Conservation (phyloP, 2,113 vertebrate species). For the Balaenoptera acutorostrata region DNA sequence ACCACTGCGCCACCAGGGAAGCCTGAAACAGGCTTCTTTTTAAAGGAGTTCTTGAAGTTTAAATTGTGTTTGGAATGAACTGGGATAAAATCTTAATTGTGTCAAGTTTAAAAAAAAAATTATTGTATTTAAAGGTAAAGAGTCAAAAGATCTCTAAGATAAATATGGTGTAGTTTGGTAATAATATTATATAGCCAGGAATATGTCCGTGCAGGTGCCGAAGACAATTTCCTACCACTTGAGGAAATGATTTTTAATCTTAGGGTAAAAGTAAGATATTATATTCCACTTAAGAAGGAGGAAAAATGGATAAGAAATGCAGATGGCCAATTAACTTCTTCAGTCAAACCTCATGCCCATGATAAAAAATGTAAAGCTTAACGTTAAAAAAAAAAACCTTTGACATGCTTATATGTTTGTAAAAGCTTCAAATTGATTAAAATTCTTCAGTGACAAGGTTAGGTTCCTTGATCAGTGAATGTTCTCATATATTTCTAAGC, state of each 20-base stretch:
- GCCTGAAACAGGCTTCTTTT: background rate
- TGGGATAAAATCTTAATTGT: background rate
- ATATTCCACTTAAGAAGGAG: background rate
- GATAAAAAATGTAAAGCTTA: constrained; percentile 35
- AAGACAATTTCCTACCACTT: background rate
- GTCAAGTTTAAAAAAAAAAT: background rate
- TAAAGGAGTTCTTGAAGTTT: background rate
- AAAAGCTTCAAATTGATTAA: constrained; percentile 28
- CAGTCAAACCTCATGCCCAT: background rate
- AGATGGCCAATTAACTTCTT: background rate
- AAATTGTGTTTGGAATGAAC: background rate
- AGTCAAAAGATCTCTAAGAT: background rate
- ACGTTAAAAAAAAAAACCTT: background rate
- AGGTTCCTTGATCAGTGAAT: constrained; percentile 26
- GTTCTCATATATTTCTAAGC: constrained; percentile 26
- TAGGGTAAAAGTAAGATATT: background rate
- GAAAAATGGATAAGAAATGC: background rate
- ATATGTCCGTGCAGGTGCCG: background rate
- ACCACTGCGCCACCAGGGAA: too few relatives aligned
- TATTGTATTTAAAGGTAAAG: background rate
- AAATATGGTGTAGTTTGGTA: background rate
- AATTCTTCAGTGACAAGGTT: constrained; percentile 42
- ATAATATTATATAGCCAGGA: background rate
- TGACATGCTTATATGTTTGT: background rate
- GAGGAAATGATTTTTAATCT: background rate